phyloP scores from a whole-genome alignment of 2,113 vertebrate genomes.

The Microcebus ravelobensis region DNA sequence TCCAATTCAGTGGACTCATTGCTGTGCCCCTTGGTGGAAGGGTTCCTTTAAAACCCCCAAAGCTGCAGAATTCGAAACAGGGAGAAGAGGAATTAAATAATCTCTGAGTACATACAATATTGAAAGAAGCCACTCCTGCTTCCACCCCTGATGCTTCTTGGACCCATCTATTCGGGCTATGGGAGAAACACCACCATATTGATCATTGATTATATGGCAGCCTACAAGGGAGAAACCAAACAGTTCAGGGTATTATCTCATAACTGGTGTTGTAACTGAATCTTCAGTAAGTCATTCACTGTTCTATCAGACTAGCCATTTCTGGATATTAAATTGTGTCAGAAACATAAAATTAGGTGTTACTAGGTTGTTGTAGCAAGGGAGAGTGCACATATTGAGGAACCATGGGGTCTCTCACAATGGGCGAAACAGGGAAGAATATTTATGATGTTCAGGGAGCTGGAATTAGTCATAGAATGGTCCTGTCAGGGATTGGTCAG shows the following conservation, averaged over 20 bases:
- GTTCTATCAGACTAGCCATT: background rate
- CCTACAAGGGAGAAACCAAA: background rate
- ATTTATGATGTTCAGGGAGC: background rate
- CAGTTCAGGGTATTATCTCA: background rate
- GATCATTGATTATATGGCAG: background rate
- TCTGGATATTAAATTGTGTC: background rate
- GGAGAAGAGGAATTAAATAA: background rate
- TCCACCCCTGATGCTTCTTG: background rate
- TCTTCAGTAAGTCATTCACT: background rate
- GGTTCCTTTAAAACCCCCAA: background rate
- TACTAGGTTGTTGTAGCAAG: background rate
- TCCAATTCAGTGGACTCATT: background rate
- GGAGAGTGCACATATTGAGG: background rate
- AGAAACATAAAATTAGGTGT: background rate
- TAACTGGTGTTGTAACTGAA: background rate
- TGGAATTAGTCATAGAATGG: background rate
- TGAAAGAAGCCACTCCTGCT: background rate
- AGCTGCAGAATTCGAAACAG: background rate
- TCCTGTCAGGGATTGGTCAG: background rate
- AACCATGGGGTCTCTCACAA: background rate
- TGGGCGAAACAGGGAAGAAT: background rate
- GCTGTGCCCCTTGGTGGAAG: background rate
- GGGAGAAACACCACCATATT: background rate
- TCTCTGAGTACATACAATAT: background rate
- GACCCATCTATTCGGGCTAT: background rate